Conservation (phyloP, 2,113 vertebrate genomes). For the Cyrtonyx montezumae region DNA sequence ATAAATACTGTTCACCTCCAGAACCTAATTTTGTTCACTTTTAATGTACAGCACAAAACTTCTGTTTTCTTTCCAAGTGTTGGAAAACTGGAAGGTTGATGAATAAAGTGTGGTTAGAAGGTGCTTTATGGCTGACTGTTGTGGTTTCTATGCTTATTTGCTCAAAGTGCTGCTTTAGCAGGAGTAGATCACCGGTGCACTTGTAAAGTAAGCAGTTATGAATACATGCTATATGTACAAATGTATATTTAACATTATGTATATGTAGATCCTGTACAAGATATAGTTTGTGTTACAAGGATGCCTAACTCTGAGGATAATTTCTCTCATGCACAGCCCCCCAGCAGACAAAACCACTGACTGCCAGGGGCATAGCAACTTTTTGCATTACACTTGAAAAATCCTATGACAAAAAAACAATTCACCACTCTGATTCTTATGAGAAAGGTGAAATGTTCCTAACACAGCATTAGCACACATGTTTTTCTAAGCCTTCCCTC, state of each 20-base stretch:
- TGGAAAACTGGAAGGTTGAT: not conserved
- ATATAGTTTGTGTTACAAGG: not conserved
- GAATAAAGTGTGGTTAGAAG: slow-evolving; percentile 5
- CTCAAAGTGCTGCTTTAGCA: not conserved
- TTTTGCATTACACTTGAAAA: not conserved
- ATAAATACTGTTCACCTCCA: not conserved
- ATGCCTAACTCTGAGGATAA: not conserved
- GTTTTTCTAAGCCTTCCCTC: not conserved
- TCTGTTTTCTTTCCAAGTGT: not conserved
- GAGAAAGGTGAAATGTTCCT: not conserved
- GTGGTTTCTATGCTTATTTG: slow-evolving; percentile 16
- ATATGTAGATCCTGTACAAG: not conserved
- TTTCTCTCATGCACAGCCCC: not conserved
- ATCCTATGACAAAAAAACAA: not conserved
- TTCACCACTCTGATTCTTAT: not conserved
- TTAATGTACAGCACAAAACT: not conserved
- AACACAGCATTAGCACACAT: not conserved
- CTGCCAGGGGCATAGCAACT: not conserved
- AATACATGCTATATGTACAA: not conserved
- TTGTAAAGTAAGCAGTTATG: not conserved
- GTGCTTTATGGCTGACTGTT: not conserved
- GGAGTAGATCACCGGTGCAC: not conserved
- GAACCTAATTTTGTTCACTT: not conserved
- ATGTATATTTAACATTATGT: not conserved
- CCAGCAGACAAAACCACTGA: not conserved